A percentile compares a stretch with the other conserved stretches of the same genome.
phyloP scores from a whole-genome alignment of 2,797 vertebrate species.

The Glyptemys insculpta region DNA sequence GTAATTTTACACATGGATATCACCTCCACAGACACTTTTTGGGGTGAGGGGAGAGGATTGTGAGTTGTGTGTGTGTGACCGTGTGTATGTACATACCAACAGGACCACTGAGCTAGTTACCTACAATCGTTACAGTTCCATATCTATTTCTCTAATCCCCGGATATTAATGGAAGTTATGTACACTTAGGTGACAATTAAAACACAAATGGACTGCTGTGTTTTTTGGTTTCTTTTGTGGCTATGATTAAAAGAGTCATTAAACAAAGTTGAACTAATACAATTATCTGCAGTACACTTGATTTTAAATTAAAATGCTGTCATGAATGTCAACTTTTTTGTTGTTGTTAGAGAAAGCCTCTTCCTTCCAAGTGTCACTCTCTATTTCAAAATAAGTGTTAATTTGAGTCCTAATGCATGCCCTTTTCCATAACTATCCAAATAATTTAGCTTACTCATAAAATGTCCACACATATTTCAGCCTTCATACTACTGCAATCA shows the following conservation, averaged over 20 bases:
- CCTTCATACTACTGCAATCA: background rate
- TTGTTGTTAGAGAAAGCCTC: background rate
- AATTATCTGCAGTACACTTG: background rate
- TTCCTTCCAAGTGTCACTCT: background rate
- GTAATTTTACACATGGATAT: background rate
- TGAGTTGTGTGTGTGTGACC: background rate
- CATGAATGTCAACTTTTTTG: background rate
- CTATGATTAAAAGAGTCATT: background rate
- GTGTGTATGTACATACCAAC: background rate
- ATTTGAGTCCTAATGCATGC: rapidly evolving
- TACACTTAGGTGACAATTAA: background rate
- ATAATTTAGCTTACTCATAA: background rate
- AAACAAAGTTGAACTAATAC: background rate
- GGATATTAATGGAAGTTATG: rapidly evolving
- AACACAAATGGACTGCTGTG: rapidly evolving
- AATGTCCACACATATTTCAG: background rate
- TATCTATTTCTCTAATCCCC: background rate
- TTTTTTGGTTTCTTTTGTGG: background rate
- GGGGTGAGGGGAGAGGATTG: background rate
- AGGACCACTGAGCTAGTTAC: background rate
- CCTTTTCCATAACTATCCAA: background rate
- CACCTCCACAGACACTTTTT: background rate
- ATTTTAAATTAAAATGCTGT: background rate
- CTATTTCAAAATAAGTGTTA: background rate
- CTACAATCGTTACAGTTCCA: background rate